Conservation (phyloP, 2,888 invertebrate genomes). For the Polyommatus iphigenia region DNA sequence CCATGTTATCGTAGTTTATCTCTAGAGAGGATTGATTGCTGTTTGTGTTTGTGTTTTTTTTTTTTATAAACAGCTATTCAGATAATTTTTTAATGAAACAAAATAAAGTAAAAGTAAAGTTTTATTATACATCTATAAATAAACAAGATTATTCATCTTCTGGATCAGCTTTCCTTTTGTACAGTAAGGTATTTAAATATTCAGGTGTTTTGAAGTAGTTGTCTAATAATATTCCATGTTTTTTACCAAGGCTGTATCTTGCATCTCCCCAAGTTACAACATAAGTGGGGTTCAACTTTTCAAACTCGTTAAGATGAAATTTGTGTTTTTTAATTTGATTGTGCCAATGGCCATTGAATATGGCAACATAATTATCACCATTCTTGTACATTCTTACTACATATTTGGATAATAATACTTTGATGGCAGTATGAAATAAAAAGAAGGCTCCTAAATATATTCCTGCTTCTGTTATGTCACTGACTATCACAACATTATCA, state of each 20-base stretch:
- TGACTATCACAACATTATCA: conserved; percentile 63
- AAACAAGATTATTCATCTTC: conserved; percentile 31
- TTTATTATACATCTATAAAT: conserved; percentile 31
- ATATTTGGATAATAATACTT: conserved; percentile 64
- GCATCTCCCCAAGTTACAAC: conserved; percentile 68
- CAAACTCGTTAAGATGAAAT: conserved; percentile 64
- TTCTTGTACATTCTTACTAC: conserved; percentile 66
- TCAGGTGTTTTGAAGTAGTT: conserved; percentile 70
- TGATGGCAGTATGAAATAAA: conserved; percentile 59
- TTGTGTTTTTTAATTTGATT: conserved; percentile 60
- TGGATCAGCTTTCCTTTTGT: conserved; percentile 48
- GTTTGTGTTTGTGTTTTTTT: neutral
- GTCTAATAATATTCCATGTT: conserved; percentile 66
- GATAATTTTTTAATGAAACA: neutral
- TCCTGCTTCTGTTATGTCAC: conserved; percentile 59
- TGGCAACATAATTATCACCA: conserved; percentile 67
- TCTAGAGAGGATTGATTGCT: neutral
- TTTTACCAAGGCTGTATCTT: conserved; percentile 62
- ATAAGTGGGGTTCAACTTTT: conserved; percentile 57
- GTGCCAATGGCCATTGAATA: conserved; percentile 61
- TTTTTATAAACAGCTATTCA: neutral
- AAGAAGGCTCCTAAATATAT: conserved; percentile 63
- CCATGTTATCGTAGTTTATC: too few relatives aligned
- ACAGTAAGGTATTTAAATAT: conserved; percentile 61
- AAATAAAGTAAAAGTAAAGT: neutral